Percentiles rank a stretch among this genome's conserved stretches.
Conservation (phyloP, 1,140 invertebrate species). For the Drosophila sp. region DNA sequence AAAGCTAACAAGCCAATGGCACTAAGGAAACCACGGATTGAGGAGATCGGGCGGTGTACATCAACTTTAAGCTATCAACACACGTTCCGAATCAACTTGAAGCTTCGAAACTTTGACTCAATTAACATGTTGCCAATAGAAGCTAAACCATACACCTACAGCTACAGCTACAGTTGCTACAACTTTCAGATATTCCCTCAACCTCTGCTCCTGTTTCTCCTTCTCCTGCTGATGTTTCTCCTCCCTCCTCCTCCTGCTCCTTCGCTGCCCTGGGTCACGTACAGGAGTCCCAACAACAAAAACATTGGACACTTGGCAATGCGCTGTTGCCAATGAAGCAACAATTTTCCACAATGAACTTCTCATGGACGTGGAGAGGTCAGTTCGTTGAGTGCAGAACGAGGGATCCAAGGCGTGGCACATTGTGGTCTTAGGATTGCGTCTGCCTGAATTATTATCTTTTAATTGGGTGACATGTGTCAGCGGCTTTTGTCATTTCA, state of each 20-base stretch:
- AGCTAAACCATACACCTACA: neutral
- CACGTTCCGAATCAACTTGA: slow-evolving; percentile 60
- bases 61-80: slow-evolving; percentile 63
- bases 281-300: slow-evolving; percentile 39
- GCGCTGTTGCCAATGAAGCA: slow-evolving; percentile 37
- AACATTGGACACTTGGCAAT: slow-evolving; percentile 39
- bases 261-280: slow-evolving; percentile 45
- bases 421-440: slow-evolving; percentile 21
- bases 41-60: neutral
- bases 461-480: slow-evolving; percentile 68
- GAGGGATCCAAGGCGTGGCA: neutral
- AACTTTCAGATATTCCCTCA: neutral
- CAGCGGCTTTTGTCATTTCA: slow-evolving; percentile 53
- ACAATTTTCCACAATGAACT: slow-evolving; percentile 53
- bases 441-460: slow-evolving; percentile 52
- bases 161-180: neutral
- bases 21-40: neutral
- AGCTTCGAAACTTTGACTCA: slow-evolving; percentile 61
- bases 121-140: slow-evolving; percentile 55
- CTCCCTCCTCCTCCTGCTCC: neutral
- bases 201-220: neutral
- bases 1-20: slow-evolving; percentile 44
- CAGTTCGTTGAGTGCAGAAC: slow-evolving; percentile 17
- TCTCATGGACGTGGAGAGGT: slow-evolving; percentile 11
- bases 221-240: neutral